Evolutionary conservation across 2,113 vertebrate species (phyloP).

Genomic region (Baryphthengus martii): DNA sequence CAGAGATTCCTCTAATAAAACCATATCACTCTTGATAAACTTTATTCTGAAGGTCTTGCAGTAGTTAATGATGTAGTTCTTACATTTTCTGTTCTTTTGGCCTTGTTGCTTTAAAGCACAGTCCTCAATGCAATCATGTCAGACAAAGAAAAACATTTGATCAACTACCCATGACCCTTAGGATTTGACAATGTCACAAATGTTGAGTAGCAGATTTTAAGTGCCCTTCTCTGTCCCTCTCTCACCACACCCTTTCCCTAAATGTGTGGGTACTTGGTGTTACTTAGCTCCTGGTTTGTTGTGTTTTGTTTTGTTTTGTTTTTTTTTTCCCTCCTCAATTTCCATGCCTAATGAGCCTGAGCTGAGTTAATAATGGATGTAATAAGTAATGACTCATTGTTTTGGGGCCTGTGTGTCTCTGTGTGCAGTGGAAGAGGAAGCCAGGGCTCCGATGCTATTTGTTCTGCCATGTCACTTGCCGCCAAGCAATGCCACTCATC

Average conservation of each 20-base stretch:
- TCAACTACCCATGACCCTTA: slow-evolving; percentile 68
- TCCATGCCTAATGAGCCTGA: slow-evolving; percentile 84
- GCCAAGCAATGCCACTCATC: slow-evolving; percentile 83
- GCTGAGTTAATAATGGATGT: slow-evolving; percentile 87
- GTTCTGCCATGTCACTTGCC: slow-evolving; percentile 82
- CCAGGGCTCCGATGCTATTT: slow-evolving; percentile 77
- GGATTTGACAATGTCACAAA: slow-evolving; percentile 71
- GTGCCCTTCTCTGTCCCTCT: background rate
- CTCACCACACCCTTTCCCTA: background rate
- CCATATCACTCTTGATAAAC: background rate
- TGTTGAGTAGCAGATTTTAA: slow-evolving; percentile 69
- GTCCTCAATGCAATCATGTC: slow-evolving; percentile 62
- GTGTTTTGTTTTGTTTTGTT: background rate
- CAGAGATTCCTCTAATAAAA: slow-evolving; percentile 27
- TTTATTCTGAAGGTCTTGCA: slow-evolving; percentile 39
- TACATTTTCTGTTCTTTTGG: slow-evolving; percentile 6
- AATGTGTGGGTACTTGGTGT: slow-evolving; percentile 29
- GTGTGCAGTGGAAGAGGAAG: slow-evolving; percentile 69
- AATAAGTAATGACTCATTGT: slow-evolving; percentile 89
- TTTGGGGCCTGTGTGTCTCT: slow-evolving; percentile 69
- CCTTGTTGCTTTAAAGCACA: slow-evolving; percentile 43
- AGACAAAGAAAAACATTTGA: slow-evolving; percentile 67
- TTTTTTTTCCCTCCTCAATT: slow-evolving; percentile 70
- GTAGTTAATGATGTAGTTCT: slow-evolving; percentile 55
- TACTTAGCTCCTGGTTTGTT: slow-evolving; percentile 53